phyloP scores from a whole-genome alignment of 2,113 vertebrate genomes.

The Butorides virescens region DNA sequence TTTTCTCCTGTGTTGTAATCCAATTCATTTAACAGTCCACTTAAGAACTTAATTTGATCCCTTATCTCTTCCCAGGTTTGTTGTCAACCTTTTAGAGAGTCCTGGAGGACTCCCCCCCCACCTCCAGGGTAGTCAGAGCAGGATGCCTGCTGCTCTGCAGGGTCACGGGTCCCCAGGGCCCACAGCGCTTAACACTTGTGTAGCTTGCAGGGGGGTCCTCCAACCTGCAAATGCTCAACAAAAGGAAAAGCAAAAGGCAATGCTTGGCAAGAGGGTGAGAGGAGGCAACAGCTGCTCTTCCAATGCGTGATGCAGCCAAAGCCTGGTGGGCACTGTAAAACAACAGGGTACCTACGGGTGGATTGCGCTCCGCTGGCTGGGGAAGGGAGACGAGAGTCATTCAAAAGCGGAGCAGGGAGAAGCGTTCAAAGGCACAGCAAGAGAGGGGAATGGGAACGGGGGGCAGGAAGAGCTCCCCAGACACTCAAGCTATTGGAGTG shows the following conservation, averaged over 20 bases:
- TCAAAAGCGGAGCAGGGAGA: neutral
- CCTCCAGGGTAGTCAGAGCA: neutral
- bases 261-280: slow-evolving; percentile 2
- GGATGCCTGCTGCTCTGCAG: neutral
- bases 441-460: neutral
- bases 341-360: neutral
- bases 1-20: neutral
- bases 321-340: neutral
- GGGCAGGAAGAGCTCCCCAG: neutral
- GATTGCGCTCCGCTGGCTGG: neutral
- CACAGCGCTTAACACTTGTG: neutral
- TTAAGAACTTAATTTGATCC: neutral
- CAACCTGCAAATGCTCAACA: neutral
- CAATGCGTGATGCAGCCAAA: neutral
- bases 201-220: neutral
- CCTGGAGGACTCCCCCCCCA: neutral
- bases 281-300: slow-evolving; percentile 13
- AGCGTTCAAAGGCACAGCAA: neutral
- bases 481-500: neutral
- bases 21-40: neutral
- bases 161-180: neutral
- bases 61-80: neutral
- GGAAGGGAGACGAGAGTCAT: neutral
- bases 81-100: neutral
- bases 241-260: slow-evolving; percentile 4